Evolutionary conservation across 2,888 invertebrate species (phyloP).

Genomic region (Polymixis lichenea): DNA sequence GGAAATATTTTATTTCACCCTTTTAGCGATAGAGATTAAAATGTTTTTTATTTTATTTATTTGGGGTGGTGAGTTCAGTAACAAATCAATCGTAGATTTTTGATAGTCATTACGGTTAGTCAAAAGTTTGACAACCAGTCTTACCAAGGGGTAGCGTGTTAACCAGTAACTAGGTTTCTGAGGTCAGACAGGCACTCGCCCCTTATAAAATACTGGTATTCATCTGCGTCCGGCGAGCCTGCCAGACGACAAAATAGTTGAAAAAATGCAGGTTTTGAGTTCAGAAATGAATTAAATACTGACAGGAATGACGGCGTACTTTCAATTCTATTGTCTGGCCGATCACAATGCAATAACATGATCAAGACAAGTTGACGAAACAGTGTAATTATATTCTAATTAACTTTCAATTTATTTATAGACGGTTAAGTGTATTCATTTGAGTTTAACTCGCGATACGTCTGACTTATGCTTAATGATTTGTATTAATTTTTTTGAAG

Average conservation of each 20-base stretch:
- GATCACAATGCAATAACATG: constrained; percentile 32
- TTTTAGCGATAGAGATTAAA: constrained; percentile 12
- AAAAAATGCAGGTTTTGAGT: neutral
- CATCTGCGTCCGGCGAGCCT: too few relatives aligned
- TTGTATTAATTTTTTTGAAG: neutral
- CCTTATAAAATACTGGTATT: too few relatives aligned
- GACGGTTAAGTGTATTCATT: constrained; percentile 49
- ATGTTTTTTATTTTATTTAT: neutral
- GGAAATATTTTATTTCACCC: neutral
- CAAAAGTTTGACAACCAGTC: too few relatives aligned
- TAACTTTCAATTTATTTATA: constrained; percentile 55
- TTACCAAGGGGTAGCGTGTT: too few relatives aligned
- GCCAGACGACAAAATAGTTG: too few relatives aligned
- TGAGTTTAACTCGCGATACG: constrained; percentile 30
- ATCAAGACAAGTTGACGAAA: constrained; percentile 11
- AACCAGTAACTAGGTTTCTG: too few relatives aligned
- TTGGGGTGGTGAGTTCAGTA: neutral
- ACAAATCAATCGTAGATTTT: neutral
- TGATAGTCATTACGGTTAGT: too few relatives aligned
- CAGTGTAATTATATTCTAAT: constrained; percentile 45
- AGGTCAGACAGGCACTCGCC: too few relatives aligned
- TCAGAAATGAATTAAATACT: neutral
- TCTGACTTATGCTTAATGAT: constrained; percentile 16
- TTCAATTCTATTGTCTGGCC: constrained; percentile 43
- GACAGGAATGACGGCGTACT: neutral